phyloP scores from a whole-genome alignment of 2,113 vertebrate genomes.

The Solenodon paradoxus region DNA sequence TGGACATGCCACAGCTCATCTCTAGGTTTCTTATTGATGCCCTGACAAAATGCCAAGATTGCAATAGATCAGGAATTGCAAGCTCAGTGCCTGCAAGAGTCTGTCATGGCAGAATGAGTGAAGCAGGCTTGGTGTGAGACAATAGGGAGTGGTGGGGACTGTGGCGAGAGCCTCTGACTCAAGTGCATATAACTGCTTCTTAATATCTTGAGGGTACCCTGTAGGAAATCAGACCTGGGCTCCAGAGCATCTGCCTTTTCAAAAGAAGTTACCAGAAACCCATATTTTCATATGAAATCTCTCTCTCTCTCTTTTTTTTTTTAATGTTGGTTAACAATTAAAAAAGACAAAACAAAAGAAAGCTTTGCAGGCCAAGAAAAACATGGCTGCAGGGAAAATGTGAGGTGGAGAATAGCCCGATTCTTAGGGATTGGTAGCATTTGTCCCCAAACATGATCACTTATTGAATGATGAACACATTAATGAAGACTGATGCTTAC shows the following conservation, averaged over 20 bases:
- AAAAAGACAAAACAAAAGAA: not conserved
- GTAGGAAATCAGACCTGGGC: not conserved
- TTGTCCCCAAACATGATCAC: not conserved
- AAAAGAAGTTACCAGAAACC: not conserved
- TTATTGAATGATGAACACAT: not conserved
- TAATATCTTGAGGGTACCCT: fast-evolving
- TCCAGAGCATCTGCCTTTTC: not conserved
- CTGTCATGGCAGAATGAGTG: not conserved
- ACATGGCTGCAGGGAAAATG: not conserved
- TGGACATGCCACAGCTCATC: not conserved
- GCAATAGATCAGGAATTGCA: not conserved
- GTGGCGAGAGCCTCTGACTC: not conserved
- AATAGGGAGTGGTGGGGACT: not conserved
- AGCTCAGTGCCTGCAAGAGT: too few relatives aligned
- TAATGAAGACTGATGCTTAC: too few relatives aligned
- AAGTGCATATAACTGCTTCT: not conserved
- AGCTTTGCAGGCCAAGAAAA: not conserved
- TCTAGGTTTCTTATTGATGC: not conserved
- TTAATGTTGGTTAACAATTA: not conserved
- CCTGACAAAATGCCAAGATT: not conserved
- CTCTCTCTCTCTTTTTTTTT: too few relatives aligned
- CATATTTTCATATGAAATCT: not conserved
- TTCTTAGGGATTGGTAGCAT: not conserved
- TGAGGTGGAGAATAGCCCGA: not conserved
- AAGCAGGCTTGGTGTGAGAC: not conserved